Conservation (phyloP, 2,888 invertebrate genomes). For the Limnephilus rhombicus region DNA sequence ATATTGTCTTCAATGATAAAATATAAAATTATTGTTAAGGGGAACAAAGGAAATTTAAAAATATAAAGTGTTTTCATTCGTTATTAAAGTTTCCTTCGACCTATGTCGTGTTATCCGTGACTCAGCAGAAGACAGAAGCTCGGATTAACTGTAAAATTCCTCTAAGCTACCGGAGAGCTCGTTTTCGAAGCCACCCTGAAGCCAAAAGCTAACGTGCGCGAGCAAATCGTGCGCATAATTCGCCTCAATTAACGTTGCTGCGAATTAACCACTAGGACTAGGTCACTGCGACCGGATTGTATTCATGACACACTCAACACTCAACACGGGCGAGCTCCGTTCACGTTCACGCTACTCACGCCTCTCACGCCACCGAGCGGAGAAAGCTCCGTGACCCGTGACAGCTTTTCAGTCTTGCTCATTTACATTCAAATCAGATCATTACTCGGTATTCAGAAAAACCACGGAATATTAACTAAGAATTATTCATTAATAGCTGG, state of each 20-base stretch:
- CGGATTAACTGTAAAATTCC: no score
- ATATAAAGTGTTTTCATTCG: no score
- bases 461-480: no score
- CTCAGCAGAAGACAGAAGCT: no score
- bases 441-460: background rate
- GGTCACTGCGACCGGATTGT: constrained; percentile 31
- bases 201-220: constrained; percentile 31
- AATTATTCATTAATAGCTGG: no score
- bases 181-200: background rate
- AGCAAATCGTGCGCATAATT: constrained; percentile 46
- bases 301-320: background rate
- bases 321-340: background rate
- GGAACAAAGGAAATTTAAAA: no score
- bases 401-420: background rate
- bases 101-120: no score
- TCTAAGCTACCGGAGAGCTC: background rate
- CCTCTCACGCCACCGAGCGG: background rate
- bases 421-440: background rate
- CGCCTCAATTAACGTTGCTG: constrained; percentile 34
- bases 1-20: no score
- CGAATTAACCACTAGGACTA: background rate
- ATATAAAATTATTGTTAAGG: no score
- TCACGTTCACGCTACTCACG: background rate
- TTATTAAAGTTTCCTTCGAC: no score
- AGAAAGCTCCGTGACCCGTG: background rate